Conservation (phyloP, 1,140 invertebrate genomes). For the Argopecten irradians region DNA sequence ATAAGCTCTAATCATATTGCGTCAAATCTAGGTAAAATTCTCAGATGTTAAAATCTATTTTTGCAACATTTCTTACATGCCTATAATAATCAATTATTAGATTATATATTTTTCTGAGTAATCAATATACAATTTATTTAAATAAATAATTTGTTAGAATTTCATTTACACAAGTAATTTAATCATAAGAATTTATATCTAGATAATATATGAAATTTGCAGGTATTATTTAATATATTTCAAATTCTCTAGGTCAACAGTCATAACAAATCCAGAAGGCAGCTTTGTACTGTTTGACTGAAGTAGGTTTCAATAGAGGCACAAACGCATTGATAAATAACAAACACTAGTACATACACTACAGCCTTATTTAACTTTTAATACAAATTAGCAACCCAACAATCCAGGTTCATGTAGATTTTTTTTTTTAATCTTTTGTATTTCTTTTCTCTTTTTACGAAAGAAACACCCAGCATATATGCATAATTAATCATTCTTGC, state of each 20-base stretch:
- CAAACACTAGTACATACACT: neutral
- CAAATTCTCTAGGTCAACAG: neutral
- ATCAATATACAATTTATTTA: neutral
- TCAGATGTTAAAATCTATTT: slow-evolving; percentile 19
- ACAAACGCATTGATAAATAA: neutral
- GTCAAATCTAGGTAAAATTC: neutral
- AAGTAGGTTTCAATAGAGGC: neutral
- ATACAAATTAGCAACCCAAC: neutral
- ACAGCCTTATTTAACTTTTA: neutral
- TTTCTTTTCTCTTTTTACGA: neutral
- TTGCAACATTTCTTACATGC: neutral
- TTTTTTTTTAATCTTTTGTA: too few species aligned
- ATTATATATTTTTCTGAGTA: neutral
- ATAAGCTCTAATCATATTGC: neutral
- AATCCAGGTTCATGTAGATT: too few species aligned
- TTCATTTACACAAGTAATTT: neutral
- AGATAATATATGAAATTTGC: neutral
- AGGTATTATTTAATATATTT: neutral
- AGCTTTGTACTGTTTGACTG: neutral
- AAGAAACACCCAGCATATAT: too few species aligned
- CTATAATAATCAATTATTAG: neutral
- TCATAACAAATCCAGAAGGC: neutral
- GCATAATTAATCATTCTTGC: too few species aligned
- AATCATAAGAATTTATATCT: neutral
- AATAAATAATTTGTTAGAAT: neutral